Percentiles rank a stretch among this genome's conserved stretches.
phyloP scores from a whole-genome alignment of 92 coral and sea anemone genomes.

The Siderastrea siderea region DNA sequence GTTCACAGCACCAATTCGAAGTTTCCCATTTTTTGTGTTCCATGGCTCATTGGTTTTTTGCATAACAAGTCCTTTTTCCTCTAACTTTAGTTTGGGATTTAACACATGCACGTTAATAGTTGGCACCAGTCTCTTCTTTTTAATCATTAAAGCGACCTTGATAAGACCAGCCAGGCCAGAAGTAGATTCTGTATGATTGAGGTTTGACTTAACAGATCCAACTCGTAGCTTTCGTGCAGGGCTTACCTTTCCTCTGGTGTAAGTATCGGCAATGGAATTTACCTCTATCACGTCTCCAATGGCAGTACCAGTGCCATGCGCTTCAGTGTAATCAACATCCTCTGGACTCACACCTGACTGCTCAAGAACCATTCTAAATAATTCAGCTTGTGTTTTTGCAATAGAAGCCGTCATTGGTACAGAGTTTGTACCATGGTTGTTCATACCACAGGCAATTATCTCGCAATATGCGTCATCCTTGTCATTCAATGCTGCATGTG shows the following conservation, averaged over 20 bases:
- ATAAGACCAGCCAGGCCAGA: constrained; percentile 89
- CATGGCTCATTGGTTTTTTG: constrained; percentile 77
- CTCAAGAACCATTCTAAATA: constrained; percentile 64
- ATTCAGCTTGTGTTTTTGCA: constrained; percentile 75
- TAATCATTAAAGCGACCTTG: constrained; percentile 87
- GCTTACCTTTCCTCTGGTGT: constrained; percentile 39
- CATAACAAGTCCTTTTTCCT: constrained; percentile 77
- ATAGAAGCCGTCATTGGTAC: constrained; percentile 94
- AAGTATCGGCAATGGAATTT: constrained; percentile 72
- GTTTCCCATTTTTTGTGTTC: constrained; percentile 66
- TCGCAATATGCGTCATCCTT: constrained; percentile 80
- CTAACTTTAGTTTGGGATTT: constrained; percentile 76
- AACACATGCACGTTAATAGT: constrained; percentile 64
- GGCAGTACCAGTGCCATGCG: constrained; percentile 96
- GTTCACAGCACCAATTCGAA: constrained; percentile 79
- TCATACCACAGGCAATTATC: constrained; percentile 87
- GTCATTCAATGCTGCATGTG: constrained; percentile 58
- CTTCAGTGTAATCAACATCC: constrained; percentile 81
- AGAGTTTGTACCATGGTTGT: constrained; percentile 90
- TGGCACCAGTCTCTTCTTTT: constrained; percentile 72
- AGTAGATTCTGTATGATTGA: constrained; percentile 90
- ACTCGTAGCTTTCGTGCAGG: constrained; percentile 55
- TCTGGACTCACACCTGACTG: constrained; percentile 69
- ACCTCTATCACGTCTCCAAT: constrained; percentile 88
- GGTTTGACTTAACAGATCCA: constrained; percentile 89